phyloP scores from a whole-genome alignment of 2,113 vertebrate species.

The Laticauda colubrina region DNA sequence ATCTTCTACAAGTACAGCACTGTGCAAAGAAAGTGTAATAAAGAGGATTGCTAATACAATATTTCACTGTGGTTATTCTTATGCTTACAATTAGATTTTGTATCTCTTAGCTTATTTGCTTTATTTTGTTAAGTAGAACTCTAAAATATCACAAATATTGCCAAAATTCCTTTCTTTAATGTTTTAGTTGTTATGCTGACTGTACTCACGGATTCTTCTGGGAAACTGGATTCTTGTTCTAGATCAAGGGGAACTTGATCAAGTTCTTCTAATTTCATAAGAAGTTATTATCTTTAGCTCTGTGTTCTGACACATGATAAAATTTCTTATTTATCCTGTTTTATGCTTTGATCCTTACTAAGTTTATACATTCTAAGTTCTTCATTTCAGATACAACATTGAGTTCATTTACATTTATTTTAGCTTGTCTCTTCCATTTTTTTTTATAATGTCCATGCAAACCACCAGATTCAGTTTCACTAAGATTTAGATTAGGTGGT shows the following conservation, averaged over 20 bases:
- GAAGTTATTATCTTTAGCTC: neutral
- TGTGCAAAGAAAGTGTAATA: no score
- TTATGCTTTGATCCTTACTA: neutral
- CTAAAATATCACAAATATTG: neutral
- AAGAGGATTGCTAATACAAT: neutral
- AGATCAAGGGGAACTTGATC: neutral
- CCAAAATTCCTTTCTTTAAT: neutral
- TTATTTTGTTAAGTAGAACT: neutral
- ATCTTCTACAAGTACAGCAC: neutral
- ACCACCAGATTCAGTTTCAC: neutral
- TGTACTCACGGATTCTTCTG: neutral
- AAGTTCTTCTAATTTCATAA: neutral
- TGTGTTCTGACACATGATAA: neutral
- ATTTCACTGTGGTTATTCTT: neutral
- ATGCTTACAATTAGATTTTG: neutral
- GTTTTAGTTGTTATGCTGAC: neutral
- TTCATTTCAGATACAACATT: neutral
- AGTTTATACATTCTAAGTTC: neutral
- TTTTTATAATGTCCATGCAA: neutral
- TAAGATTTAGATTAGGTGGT: neutral
- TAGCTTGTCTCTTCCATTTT: neutral
- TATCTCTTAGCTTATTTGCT: neutral
- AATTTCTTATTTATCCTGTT: neutral
- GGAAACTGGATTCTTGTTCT: neutral
- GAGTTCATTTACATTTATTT: neutral